Base-by-base conservation (phyloP, 2,888 invertebrate genomes). In the Drosophila mimica region DNA sequence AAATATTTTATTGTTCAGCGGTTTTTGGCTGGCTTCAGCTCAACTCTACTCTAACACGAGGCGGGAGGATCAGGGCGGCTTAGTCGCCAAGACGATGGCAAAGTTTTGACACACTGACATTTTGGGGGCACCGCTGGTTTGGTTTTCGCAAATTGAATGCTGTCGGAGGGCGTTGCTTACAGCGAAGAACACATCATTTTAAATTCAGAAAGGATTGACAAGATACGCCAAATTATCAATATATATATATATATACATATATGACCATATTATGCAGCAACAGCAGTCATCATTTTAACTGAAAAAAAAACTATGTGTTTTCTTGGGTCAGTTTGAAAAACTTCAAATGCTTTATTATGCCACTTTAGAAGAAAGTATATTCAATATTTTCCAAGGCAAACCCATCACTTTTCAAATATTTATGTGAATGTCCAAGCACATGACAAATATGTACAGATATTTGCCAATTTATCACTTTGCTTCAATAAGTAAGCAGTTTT, bases 1-100 rank as follows among this genome's bases (percentile, higher is more conserved):
- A 72, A 81, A 77, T 83, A 82, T 83, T 76, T 82, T 83, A 88
- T 86, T 85, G 81, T 85, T 67, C 81, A 83, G 85, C 74, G 77
- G 83, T 75, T 70, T 74, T 73, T 65, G 70, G 66, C 69, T 56
- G 40, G 67, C 81, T 88, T 83, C 70, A 67, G 81, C 72, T 68
- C 70, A 71, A 51, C 64, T 64, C 69, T 9, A 0, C 60, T 36
- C 25, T 36, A 20, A 8, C 15, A 4, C 49, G 5, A 20, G 34
- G n/a, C 20, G 15, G 13, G 13, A n/a, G 53, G 25, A 49, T 60
- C 38, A 43, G 52, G 7, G 46, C 31, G 38, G 34, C 33, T 54
- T 36, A 40, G 64, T 36, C 51, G 54, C 68, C 64, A 78, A 79
- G 82, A 67, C 64, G 74, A 61, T 71, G 70, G 71, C 61, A 72